A percentile compares a stretch with the other conserved stretches of the same genome.
phyloP scores from a whole-genome alignment of 2,888 invertebrate genomes.

The Trisateles emortualis region DNA sequence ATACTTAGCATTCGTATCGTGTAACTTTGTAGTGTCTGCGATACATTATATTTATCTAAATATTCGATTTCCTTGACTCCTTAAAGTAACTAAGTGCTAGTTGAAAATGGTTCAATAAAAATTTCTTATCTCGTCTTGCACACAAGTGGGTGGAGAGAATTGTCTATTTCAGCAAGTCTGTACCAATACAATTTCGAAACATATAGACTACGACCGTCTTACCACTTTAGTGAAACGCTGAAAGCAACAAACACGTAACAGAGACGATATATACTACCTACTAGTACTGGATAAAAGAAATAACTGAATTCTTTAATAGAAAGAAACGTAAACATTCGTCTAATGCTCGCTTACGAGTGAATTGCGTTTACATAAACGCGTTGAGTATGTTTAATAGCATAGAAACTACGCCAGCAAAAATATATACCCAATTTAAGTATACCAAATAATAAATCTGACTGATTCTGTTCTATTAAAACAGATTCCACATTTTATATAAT shows the following conservation, averaged over 20 bases:
- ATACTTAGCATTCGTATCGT: too few relatives aligned
- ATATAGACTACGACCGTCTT: background rate
- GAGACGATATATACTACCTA: slow-evolving; percentile 6
- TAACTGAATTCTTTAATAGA: slow-evolving; percentile 15
- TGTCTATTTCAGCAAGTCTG: slow-evolving; percentile 15
- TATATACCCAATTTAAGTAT: slow-evolving; percentile 6
- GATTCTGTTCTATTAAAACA: background rate
- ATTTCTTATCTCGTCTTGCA: background rate
- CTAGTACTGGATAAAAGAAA: slow-evolving; percentile 9
- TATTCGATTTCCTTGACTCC: background rate
- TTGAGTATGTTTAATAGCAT: slow-evolving; percentile 18
- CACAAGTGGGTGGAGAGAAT: slow-evolving; percentile 15
- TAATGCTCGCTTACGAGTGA: slow-evolving; percentile 12
- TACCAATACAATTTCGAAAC: background rate
- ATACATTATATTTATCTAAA: background rate
- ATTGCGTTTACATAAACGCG: slow-evolving; percentile 20
- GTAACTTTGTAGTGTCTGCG: background rate
- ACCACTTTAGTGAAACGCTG: slow-evolving; percentile 20
- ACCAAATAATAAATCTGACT: background rate
- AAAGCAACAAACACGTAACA: background rate
- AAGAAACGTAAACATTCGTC: slow-evolving; percentile 25
- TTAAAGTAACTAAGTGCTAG: background rate
- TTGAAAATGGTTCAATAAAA: background rate
- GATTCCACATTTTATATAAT: background rate
- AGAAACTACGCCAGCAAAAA: slow-evolving; percentile 20